phyloP scores from a whole-genome alignment of 2,888 invertebrate genomes.

The Cheilosia grossa region DNA sequence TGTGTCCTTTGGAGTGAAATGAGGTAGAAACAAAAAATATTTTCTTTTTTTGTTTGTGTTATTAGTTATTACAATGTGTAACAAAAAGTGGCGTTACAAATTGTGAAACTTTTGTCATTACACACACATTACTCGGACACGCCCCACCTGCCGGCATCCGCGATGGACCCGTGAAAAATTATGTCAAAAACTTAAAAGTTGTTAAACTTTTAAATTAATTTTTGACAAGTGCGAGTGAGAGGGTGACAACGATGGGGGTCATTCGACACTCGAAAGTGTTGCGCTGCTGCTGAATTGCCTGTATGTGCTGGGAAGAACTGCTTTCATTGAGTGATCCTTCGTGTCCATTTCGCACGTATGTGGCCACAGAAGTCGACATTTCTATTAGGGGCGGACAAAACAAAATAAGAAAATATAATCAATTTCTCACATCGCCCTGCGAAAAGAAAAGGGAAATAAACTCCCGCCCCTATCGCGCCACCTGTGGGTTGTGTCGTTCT shows the following conservation, averaged over 20 bases:
- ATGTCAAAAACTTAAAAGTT: conserved; percentile 70
- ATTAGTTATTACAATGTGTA: conserved; percentile 42
- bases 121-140: conserved; percentile 38
- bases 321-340: conserved; percentile 38
- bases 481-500: conserved; percentile 60
- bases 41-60: conserved; percentile 1
- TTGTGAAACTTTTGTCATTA: conserved; percentile 71
- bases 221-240: conserved; percentile 45
- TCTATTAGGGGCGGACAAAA: not conserved
- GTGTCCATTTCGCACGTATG: conserved; percentile 65
- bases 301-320: conserved; percentile 38
- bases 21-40: not conserved
- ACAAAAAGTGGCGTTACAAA: conserved; percentile 64
- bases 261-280: not conserved
- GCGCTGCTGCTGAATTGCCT: not conserved
- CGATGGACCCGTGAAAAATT: conserved; percentile 32
- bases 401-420: not conserved
- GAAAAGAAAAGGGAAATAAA: too few relatives aligned
- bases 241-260: not conserved
- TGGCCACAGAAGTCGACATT: conserved; percentile 51
- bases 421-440: too few relatives aligned
- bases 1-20: conserved; percentile 22
- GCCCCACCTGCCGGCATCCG: not conserved
- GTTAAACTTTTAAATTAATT: conserved; percentile 75
- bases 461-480: conserved; percentile 1